phyloP scores from a whole-genome alignment of 2,888 invertebrate genomes.

The Cryptus viduatorius region DNA sequence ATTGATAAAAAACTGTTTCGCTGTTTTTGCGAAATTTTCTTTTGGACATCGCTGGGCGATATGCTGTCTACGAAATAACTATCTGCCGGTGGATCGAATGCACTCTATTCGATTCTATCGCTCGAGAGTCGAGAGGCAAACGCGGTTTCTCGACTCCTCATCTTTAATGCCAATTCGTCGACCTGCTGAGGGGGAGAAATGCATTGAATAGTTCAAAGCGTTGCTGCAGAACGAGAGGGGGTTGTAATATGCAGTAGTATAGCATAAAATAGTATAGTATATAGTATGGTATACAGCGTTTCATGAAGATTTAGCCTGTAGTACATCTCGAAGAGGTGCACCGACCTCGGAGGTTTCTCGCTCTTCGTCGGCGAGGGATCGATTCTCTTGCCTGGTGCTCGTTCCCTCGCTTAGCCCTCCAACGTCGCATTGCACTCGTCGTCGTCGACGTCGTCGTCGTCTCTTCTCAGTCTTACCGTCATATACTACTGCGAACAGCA shows the following conservation, averaged over 20 bases:
- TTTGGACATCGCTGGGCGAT: too few species aligned
- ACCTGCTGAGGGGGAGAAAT: slow-evolving; percentile 12
- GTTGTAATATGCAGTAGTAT: background rate
- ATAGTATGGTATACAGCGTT: background rate
- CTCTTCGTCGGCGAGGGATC: slow-evolving; percentile 44
- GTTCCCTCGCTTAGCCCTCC: slow-evolving; percentile 39
- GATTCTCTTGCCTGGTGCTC: slow-evolving; percentile 44
- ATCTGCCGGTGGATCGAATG: background rate
- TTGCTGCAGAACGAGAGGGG: slow-evolving; percentile 6
- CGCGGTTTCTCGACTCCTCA: slow-evolving; percentile 44
- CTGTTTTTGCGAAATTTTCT: too few species aligned
- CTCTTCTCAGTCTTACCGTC: slow-evolving; percentile 13
- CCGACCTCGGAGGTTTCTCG: slow-evolving; percentile 57
- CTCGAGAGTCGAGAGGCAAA: slow-evolving; percentile 28
- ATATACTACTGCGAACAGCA: background rate
- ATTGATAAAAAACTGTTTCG: too few species aligned
- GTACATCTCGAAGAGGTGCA: slow-evolving; percentile 62
- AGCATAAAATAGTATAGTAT: background rate
- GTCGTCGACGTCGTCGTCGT: slow-evolving; percentile 26
- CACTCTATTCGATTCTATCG: slow-evolving; percentile 30
- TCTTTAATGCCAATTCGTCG: slow-evolving; percentile 56
- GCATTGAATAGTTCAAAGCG: slow-evolving; percentile 64
- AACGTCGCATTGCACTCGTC: slow-evolving; percentile 55
- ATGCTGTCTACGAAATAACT: background rate
- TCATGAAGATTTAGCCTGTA: slow-evolving; percentile 43